A percentile compares a stretch with the other conserved stretches of the same genome.
These are phyloP conservation scores for Silurus glanis DNA, from an alignment of 2,113 vertebrate species.

Conservation along the genomic window DNA sequence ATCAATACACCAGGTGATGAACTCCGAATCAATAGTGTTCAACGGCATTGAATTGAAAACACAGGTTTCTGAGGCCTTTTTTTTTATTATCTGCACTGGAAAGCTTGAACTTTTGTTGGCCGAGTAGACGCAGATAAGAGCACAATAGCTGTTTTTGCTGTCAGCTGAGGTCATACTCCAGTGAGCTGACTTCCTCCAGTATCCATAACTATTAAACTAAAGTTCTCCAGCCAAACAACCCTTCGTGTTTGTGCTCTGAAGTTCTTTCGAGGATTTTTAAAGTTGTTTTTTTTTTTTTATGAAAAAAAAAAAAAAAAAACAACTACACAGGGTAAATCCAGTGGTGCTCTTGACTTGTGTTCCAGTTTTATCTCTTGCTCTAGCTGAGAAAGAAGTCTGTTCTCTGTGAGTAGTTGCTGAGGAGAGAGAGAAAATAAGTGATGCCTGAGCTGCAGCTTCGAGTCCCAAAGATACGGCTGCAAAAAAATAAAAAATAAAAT, in stretches of 20 bases:
- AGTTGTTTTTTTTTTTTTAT: neutral
- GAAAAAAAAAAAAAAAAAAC: no score
- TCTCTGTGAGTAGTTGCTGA: constrained; percentile 11
- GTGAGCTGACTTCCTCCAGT: constrained; percentile 47
- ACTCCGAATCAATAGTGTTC: constrained; percentile 55
- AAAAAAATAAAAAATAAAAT: neutral
- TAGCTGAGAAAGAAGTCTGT: constrained; percentile 45
- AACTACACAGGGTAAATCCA: constrained; percentile 44
- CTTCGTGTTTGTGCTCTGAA: constrained; percentile 39
- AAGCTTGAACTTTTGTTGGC: constrained; percentile 50
- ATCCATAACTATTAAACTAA: constrained; percentile 50
- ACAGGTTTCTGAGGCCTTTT: constrained; percentile 47
- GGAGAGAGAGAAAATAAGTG: constrained; percentile 35
- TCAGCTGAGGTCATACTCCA: constrained; percentile 56
- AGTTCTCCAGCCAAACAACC: constrained; percentile 39
- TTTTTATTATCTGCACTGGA: constrained; percentile 48
- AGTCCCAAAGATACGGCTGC: constrained; percentile 44
- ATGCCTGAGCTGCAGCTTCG: constrained; percentile 39
- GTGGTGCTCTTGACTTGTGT: constrained; percentile 41
- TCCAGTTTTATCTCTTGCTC: constrained; percentile 44
- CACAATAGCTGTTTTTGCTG: constrained; percentile 50
- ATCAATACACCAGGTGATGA: constrained; percentile 56
- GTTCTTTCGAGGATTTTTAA: constrained; percentile 47
- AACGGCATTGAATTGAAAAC: constrained; percentile 53
- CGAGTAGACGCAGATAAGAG: constrained; percentile 53